Evolutionary conservation across 2,113 vertebrate genomes (phyloP).

Genomic region (Oryzias javanicus): DNA sequence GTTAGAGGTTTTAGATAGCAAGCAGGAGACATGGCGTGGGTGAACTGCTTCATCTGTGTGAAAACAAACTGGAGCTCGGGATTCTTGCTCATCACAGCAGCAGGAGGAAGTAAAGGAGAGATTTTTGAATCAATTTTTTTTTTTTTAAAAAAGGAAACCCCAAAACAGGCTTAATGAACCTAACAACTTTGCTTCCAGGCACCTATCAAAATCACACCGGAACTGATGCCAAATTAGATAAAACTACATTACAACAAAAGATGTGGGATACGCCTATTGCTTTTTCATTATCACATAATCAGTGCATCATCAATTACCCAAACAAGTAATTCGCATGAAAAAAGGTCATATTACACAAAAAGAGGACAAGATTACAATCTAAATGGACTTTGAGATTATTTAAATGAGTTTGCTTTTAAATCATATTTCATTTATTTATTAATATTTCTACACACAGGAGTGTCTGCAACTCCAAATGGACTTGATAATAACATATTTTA

Average conservation of each 20-base stretch:
- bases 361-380: not conserved
- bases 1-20: slow-evolving; percentile 34
- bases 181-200: slow-evolving; percentile 7
- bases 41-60: slow-evolving; percentile 42
- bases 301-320: slow-evolving; percentile 19
- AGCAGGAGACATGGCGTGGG: slow-evolving; percentile 41
- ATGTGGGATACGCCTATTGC: not conserved
- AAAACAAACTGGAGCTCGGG: slow-evolving; percentile 17
- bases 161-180: slow-evolving; percentile 18
- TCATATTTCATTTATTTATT: too few species aligned
- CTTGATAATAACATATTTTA: too few species aligned
- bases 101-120: slow-evolving; percentile 37
- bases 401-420: too few species aligned
- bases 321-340: slow-evolving; percentile 6
- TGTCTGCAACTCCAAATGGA: too few species aligned
- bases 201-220: not conserved
- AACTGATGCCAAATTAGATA: slow-evolving; percentile 1
- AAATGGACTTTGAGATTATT: too few species aligned
- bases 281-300: slow-evolving; percentile 19
- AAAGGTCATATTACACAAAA: not conserved
- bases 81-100: slow-evolving; percentile 25
- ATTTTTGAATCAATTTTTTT: slow-evolving; percentile 23
- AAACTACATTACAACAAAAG: slow-evolving; percentile 10
- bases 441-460: too few species aligned
- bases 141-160: slow-evolving; percentile 37